These are phyloP conservation scores for Fragum fragum DNA, from an alignment of 2,888 invertebrate genomes.

Conservation along the genomic window DNA sequence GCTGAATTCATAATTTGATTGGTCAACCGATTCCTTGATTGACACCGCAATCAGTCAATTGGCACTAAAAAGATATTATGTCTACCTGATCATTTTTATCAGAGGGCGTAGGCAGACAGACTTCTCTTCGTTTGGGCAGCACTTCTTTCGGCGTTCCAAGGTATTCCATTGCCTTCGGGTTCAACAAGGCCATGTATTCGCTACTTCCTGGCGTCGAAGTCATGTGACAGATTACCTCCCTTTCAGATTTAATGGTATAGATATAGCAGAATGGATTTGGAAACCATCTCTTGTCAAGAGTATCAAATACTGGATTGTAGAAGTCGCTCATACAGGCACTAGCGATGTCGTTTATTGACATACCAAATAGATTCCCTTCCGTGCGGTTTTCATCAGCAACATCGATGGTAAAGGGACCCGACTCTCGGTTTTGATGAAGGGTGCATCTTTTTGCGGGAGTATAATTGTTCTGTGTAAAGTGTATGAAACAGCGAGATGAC, in stretches of 20 bases:
- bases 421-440: background rate
- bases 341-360: background rate
- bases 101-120: background rate
- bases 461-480: background rate
- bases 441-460: background rate
- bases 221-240: background rate
- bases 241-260: background rate
- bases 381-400: background rate
- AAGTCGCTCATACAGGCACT: background rate
- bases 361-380: background rate
- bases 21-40: too few relatives aligned
- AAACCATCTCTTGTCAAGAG: background rate
- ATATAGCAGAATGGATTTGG: background rate
- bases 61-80: too few relatives aligned
- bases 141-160: background rate
- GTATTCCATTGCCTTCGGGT: background rate
- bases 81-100: too few relatives aligned
- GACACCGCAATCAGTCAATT: too few relatives aligned
- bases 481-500: background rate
- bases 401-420: background rate
- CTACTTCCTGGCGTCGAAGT: background rate
- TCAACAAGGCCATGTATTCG: background rate
- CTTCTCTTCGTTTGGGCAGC: background rate
- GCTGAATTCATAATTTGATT: too few relatives aligned
- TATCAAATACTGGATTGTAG: constrained; percentile 2